phyloP scores from a whole-genome alignment of 2,113 vertebrate genomes.

The Nanorana parkeri region DNA sequence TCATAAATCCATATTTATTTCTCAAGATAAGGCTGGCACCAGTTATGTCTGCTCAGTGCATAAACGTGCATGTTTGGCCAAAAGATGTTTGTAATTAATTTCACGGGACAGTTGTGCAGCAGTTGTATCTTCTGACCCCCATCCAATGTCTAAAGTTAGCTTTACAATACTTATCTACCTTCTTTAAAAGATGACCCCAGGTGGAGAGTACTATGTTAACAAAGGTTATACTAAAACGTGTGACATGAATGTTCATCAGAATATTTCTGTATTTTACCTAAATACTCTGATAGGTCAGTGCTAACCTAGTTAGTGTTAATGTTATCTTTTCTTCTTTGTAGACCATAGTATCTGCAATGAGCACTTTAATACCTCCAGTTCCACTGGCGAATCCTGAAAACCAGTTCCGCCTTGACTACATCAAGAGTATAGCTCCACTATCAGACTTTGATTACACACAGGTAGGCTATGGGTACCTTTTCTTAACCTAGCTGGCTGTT shows the following conservation, averaged over 20 bases:
- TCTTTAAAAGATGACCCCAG: not conserved
- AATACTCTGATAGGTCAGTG: not conserved
- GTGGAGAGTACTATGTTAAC: not conserved
- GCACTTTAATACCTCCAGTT: slow-evolving; percentile 98
- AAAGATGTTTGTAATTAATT: no score
- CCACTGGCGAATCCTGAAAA: slow-evolving; percentile 95
- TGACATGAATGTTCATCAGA: not conserved
- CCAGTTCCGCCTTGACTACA: slow-evolving; percentile 97
- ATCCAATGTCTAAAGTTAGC: no score
- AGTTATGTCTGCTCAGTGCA: no score
- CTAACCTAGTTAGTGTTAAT: slow-evolving; percentile 37
- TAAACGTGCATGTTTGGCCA: no score
- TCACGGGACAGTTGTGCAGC: no score
- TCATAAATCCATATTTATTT: no score
- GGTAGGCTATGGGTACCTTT: slow-evolving; percentile 76
- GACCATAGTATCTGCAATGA: slow-evolving; percentile 99
- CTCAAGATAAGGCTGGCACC: no score
- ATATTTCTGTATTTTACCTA: not conserved
- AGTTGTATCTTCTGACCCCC: no score
- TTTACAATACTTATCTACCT: not conserved
- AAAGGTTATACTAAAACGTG: slow-evolving; percentile 10
- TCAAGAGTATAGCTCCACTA: slow-evolving; percentile 97
- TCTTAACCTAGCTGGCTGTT: not conserved
- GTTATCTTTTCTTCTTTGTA: slow-evolving; percentile 65
- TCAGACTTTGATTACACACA: slow-evolving; percentile 97